A percentile compares a stretch with the other conserved stretches of the same genome.
These are phyloP conservation scores for Coryphaenoides rupestris DNA, from an alignment of 2,113 vertebrate species.

Conservation along the genomic window DNA sequence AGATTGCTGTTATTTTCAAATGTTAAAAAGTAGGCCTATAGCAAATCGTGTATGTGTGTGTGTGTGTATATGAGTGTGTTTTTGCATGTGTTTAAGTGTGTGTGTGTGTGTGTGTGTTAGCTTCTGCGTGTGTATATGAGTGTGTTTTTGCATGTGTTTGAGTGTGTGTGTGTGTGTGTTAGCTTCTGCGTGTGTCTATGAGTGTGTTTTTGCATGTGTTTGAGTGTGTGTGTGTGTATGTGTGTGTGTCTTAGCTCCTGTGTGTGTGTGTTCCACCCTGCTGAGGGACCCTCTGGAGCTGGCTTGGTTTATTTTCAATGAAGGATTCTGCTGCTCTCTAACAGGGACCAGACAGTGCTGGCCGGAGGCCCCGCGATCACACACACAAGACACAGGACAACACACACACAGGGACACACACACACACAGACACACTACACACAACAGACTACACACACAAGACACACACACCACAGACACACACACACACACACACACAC, in stretches of 20 bases:
- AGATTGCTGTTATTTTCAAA: too few species aligned
- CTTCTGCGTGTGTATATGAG: constrained; percentile 11
- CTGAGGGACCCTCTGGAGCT: too few species aligned
- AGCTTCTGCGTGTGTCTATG: background rate
- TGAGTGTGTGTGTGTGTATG: constrained; percentile 13
- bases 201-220: background rate
- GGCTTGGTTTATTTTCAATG: constrained; percentile 28
- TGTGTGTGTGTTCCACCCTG: constrained; percentile 12
- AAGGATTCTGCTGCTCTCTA: constrained; percentile 3
- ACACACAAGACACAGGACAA: too few species aligned
- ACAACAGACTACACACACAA: too few species aligned
- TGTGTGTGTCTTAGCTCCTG: constrained; percentile 27
- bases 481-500: too few species aligned
- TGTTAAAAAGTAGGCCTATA: too few species aligned
- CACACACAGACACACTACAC: too few species aligned
- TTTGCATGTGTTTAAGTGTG: background rate
- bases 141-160: background rate
- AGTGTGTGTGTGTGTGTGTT: background rate
- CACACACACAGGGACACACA: too few species aligned
- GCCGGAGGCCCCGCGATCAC: too few species aligned
- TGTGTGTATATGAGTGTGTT: background rate
- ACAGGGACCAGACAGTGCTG: too few species aligned
- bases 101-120: constrained; percentile 34
- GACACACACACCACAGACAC: too few species aligned
- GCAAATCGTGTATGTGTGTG: background rate